phyloP scores from a whole-genome alignment of 2,113 vertebrate species.

The Ciconia stormi region DNA sequence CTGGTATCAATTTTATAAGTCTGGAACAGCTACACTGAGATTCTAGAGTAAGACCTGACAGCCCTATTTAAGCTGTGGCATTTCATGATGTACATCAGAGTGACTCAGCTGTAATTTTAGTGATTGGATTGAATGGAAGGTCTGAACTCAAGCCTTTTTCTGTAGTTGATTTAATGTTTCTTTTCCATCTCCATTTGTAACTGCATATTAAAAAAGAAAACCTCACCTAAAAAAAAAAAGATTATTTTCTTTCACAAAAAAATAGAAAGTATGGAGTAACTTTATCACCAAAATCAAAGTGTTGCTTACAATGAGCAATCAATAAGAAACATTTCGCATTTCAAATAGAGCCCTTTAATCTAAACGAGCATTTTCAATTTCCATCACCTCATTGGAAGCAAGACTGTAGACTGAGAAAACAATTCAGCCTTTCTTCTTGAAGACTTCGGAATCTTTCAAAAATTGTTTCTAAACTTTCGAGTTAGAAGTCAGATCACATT shows the following conservation, averaged over 20 bases:
- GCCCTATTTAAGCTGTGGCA: not conserved
- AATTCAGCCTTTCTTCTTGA: not conserved
- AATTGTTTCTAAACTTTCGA: not conserved
- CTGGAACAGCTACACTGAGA: not conserved
- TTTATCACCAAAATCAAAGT: not conserved
- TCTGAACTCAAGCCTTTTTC: not conserved
- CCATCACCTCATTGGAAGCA: not conserved
- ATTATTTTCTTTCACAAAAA: not conserved
- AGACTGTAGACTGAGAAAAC: not conserved
- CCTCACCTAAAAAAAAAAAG: not conserved
- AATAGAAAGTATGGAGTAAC: not conserved
- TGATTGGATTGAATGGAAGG: not conserved
- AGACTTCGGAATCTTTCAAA: not conserved
- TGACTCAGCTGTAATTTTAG: not conserved
- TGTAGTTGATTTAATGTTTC: not conserved
- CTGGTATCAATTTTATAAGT: not conserved
- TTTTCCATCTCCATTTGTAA: not conserved
- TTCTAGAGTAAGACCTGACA: not conserved
- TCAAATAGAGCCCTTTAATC: not conserved
- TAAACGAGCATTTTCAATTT: not conserved
- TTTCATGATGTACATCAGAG: not conserved
- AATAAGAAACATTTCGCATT: not conserved
- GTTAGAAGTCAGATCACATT: not conserved
- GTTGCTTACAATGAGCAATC: not conserved
- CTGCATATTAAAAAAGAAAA: not conserved